phyloP scores from a whole-genome alignment of 2,888 invertebrate genomes.

The Dione vanillae region DNA sequence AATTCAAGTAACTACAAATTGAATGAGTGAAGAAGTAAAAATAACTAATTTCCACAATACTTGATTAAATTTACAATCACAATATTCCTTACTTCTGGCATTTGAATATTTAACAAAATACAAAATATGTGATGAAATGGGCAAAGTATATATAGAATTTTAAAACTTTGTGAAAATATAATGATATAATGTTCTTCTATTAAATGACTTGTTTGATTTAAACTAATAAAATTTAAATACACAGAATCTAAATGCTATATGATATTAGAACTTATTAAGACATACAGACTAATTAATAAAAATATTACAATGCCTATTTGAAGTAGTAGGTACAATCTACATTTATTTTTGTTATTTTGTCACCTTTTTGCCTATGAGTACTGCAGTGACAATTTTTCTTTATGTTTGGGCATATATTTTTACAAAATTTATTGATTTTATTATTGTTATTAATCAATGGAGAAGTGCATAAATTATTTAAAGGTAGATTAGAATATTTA shows the following conservation, averaged over 20 bases:
- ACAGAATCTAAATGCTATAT: neutral
- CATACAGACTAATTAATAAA: neutral
- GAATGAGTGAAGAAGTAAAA: too few relatives aligned
- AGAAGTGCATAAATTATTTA: conserved; percentile 23
- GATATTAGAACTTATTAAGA: neutral
- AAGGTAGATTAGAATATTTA: conserved; percentile 52
- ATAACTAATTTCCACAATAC: too few relatives aligned
- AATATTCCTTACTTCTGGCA: too few relatives aligned
- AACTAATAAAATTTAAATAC: neutral
- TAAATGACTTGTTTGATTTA: too few relatives aligned
- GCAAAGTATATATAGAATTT: too few relatives aligned
- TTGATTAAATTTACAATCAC: too few relatives aligned
- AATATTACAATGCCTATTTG: neutral
- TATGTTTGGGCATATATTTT: conserved; percentile 52
- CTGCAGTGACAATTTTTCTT: neutral
- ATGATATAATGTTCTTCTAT: too few relatives aligned
- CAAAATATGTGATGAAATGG: too few relatives aligned
- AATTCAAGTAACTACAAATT: too few relatives aligned
- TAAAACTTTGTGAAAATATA: too few relatives aligned
- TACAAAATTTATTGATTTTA: conserved; percentile 17
- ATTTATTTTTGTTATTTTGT: neutral
- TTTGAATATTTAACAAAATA: too few relatives aligned
- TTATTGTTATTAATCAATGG: conserved; percentile 15
- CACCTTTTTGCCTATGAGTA: conserved; percentile 14
- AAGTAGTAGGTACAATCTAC: neutral